Evolutionary conservation across 1,140 invertebrate species (phyloP), one percentile per base, ranked within the genome.

Genomic region (Thrips palmi): DNA sequence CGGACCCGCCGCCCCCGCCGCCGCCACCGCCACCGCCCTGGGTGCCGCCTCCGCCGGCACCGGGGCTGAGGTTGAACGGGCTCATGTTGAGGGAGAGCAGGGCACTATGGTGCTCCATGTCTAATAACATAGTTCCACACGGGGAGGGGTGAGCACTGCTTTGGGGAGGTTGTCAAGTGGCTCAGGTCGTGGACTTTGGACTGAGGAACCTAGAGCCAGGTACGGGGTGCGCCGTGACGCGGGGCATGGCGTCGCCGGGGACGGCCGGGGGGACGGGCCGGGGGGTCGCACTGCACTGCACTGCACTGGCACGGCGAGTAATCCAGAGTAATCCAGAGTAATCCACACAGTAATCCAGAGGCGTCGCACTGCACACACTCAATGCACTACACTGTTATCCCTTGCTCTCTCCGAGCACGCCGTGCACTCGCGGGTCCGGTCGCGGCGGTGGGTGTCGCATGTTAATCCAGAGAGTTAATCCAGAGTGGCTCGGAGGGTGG

Each of bases 81-180:
- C 78, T 79, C 74, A 84, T 80, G 64, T 79, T 82, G 48, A 83
- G 68, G 57, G 77, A 80, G 64, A 81, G 76, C 58, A 82, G 67
- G 63, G 75, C 70, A 62, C 77, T 71, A 62, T 78, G 74, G 59
- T 77, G 74, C 68, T 77, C 74, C 74, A 79, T 77, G 61, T 77
- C 71, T 64, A 76, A 72, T 73, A 77, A 74, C 74, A 77, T 76
- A 43, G 38, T 45, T 38, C 41, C 40, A 33, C 23, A 38, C 30
- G 33, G 39, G 39, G 39, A 33, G 40, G 30, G 19, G 5, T 23
- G 31, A 35, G n/a, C 14, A 30, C 34, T 19, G 21, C 20, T n/a
- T 18, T 30, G 28, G 31, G 12, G 35, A 22, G n/a, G 21, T 19
- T 17, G 4, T 22, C n/a, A 41, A 37, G 38, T 21, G 25, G 25